Percentiles rank a stretch among this genome's conserved stretches.
Evolutionary conservation across 2,797 vertebrate genomes (phyloP).

Genomic region (Morus bassanus): DNA sequence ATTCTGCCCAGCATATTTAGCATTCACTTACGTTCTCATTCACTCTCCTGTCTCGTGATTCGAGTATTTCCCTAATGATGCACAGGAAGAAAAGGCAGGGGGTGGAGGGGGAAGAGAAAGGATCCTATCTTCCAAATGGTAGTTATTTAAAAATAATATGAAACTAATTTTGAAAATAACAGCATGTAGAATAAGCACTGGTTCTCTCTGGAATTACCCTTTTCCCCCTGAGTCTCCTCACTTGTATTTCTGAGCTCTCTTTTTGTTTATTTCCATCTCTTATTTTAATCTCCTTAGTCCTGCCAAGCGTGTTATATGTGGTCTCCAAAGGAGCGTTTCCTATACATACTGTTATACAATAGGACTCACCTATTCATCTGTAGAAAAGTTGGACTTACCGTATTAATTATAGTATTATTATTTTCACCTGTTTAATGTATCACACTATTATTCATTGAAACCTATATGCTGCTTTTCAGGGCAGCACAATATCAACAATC

Average conservation of each 20-base stretch:
- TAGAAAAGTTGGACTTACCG: neutral
- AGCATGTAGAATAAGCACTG: neutral
- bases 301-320: neutral
- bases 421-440: constrained; percentile 15
- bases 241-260: neutral
- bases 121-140: neutral
- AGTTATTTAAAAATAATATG: constrained; percentile 12
- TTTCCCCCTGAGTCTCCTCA: neutral
- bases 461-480: neutral
- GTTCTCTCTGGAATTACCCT: neutral
- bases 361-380: neutral
- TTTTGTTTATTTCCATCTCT: constrained; percentile 39
- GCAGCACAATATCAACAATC: neutral
- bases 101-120: neutral
- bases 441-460: neutral
- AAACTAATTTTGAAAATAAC: constrained; percentile 4
- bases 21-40: neutral
- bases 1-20: constrained; percentile 49
- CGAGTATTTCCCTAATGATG: constrained; percentile 28
- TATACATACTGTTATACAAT: neutral
- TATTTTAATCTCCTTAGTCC: constrained; percentile 53
- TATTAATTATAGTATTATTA: constrained; percentile 27
- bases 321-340: constrained; percentile 19
- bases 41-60: neutral
- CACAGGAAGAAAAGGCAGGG: neutral